Evolutionary conservation across 2,797 vertebrate genomes (phyloP).

Genomic region (Momotus momota): DNA sequence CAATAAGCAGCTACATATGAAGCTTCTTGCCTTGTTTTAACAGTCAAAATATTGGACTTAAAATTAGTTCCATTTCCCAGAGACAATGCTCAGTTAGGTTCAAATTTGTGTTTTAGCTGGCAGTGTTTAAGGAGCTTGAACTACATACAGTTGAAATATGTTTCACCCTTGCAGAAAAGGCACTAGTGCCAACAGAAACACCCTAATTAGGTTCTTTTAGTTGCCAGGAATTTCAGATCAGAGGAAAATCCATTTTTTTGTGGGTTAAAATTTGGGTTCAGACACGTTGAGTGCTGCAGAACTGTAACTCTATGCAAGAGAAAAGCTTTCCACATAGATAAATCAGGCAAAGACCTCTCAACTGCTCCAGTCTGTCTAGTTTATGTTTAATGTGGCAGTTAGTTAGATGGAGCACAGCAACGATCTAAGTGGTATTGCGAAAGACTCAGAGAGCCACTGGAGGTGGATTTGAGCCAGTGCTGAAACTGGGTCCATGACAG

Average conservation of each 20-base stretch:
- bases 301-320: background rate
- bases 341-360: background rate
- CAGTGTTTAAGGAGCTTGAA: background rate
- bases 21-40: background rate
- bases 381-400: background rate
- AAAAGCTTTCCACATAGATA: background rate
- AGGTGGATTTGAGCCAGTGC: background rate
- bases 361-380: background rate
- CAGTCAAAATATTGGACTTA: background rate
- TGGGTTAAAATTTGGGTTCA: background rate
- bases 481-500: background rate
- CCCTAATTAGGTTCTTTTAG: background rate
- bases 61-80: background rate
- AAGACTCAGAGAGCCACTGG: background rate
- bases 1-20: background rate
- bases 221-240: slow-evolving; percentile 35
- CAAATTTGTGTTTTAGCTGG: slow-evolving; percentile 34
- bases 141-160: background rate
- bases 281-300: background rate
- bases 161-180: background rate
- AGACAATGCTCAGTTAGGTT: background rate
- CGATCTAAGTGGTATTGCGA: accelerated
- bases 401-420: background rate
- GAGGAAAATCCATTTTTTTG: slow-evolving; percentile 1
- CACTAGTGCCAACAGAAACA: slow-evolving; percentile 32